Evolutionary conservation across 2,797 vertebrate species (phyloP), one percentile per base, ranked within the genome.

Genomic region (Limnodromus scolopaceus): DNA sequence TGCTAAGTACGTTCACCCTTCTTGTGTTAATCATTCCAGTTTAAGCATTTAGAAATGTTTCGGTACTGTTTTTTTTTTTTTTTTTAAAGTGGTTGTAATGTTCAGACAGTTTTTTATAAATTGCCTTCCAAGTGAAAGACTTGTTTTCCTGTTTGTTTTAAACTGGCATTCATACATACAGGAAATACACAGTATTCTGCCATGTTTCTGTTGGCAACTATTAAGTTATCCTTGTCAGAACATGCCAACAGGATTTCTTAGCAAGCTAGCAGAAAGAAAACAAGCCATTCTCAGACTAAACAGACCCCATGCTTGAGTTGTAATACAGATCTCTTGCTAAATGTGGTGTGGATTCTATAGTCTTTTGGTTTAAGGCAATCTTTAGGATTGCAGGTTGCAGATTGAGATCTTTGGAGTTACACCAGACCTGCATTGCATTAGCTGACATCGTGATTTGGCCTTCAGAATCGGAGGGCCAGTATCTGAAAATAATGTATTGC

Each of bases 161-260:
- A 96, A 91, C 90, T 97, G 96, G 93, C 96, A 90, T 96, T 97
- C 72, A 54, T 97, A 93, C 89, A 96, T 94, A 78, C 81, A 97
- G 97, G 97, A 98, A 98, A 97, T 92, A 93, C 88, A 96, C 79
- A 3, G 93, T 91, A 95, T 97, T 97, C 92, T 98, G 96, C 97
- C 96, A 93, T 98, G 97, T 98, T 98, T 98, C 97, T 98, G 78
- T 97, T 98, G 98, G 98, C 98, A 98, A 75, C 85, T 89, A 70
- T 90, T 84, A 96, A 95, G 90, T 96, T 97, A 92, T 96, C 97
- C 96, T 97, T 97, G 94, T 98, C 95, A 96, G 97, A 98, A 97
- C 96, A 94, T 97, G 97, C 97, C 98, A 98, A 97, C 93, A 93
- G 87, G 92, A 97, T 97, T 98, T 98, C 97, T 96, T 97, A 95